Evolutionary conservation across 1,140 invertebrate species (phyloP), one percentile per base, ranked within the genome.

Genomic region (Myzus persicae): DNA sequence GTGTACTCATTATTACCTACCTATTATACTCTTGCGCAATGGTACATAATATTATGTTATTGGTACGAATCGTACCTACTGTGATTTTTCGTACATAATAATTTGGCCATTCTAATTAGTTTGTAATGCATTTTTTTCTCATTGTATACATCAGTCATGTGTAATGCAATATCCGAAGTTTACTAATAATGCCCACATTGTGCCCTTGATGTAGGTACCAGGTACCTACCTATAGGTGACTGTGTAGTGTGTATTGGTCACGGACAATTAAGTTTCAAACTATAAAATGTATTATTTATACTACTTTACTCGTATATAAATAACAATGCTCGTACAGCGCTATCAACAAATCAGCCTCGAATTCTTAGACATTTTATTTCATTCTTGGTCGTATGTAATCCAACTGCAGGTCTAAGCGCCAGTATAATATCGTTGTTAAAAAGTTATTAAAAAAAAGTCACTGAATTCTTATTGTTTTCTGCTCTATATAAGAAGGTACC

Each of bases 161-260:
- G 26, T 90, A 59, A 90, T 90, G 51, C 38, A 42, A 59, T 90
- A 90, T 31, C 38, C 36, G n/a, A 42, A 90, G 88, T 90, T 90
- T 90, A 59, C 44, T 54, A 90, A 54, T 90, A 90, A 90, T 54
- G 31, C 24, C 51, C 48, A 59, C 11, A 42, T 1, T 31, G 88
- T 90, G 88, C 38, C 88, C 88, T 90, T 59, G 88, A 90, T 90
- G 31, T n/a, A 76, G 31, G 1, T 36, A 76, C 11, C 59, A 90
- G 59, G 31, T n/a, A 76, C 59, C 5, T 36, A 76, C 11, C 59
- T 76, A 59, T 18, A n/a, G 38, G 9, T 11, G 11, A 90, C 26
- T 59, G 36, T 14, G 51, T 59, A 90, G 11, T 59, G 36, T 14
- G 51, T 59, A 31, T 59, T 90, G 88, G 88, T 90, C 48, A 90